Conservation (phyloP, 2,113 vertebrate genomes). For the Excalfactoria chinensis region DNA sequence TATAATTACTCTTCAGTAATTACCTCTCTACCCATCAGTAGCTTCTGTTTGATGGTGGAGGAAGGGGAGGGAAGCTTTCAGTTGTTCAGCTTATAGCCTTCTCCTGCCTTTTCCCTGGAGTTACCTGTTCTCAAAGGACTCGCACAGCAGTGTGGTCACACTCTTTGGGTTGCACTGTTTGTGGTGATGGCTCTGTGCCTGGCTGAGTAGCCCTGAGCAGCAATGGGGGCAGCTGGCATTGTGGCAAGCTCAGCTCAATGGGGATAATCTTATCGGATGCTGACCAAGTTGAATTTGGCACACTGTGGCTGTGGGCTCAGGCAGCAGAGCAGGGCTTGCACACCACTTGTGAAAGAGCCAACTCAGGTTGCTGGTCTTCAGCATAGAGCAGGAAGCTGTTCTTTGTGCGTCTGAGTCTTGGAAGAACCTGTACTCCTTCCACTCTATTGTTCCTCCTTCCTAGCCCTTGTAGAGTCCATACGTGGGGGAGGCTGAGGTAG, state of each 20-base stretch:
- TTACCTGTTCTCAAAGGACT: not conserved
- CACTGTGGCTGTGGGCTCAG: accelerated
- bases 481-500: not conserved
- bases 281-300: not conserved
- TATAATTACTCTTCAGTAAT: not conserved
- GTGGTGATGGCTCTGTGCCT: not conserved
- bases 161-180: not conserved
- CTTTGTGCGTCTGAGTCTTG: not conserved
- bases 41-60: not conserved
- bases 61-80: not conserved
- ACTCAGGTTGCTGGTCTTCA: not conserved
- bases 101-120: not conserved
- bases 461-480: not conserved
- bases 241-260: accelerated
- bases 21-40: not conserved
- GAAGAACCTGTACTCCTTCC: not conserved
- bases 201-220: not conserved
- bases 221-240: not conserved
- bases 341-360: not conserved
- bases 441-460: not conserved
- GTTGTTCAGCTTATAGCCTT: not conserved
- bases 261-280: not conserved
- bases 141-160: not conserved
- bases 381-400: not conserved
- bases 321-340: not conserved